Conservation (phyloP, 2,113 vertebrate species). For the Plectropomus leopardus region DNA sequence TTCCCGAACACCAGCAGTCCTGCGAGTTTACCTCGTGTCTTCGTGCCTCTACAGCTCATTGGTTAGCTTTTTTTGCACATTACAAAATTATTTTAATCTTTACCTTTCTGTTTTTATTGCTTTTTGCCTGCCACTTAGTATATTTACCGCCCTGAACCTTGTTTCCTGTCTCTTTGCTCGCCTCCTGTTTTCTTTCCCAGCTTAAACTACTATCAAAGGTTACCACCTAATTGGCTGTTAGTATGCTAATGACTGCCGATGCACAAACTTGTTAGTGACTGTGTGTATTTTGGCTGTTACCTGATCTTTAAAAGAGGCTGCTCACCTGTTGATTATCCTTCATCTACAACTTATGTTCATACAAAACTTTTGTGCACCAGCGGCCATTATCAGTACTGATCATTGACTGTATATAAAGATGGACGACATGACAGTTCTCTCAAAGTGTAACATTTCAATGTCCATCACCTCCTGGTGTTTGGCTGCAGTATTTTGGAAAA, state of each 20-base stretch:
- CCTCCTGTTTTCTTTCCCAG: not conserved
- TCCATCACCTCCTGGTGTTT: too few relatives aligned
- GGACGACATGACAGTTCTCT: too few relatives aligned
- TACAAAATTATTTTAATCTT: too few relatives aligned
- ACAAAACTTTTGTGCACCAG: not conserved
- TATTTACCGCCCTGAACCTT: not conserved
- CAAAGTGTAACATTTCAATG: too few relatives aligned
- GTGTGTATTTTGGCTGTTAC: not conserved
- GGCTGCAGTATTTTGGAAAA: too few relatives aligned
- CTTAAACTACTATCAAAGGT: not conserved
- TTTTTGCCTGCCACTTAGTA: not conserved
- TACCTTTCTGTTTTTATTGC: not conserved
- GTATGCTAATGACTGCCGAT: not conserved
- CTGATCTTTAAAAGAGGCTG: not conserved
- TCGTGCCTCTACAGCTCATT: slow-evolving; percentile 8
- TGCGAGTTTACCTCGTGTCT: not conserved
- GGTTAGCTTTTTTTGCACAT: not conserved
- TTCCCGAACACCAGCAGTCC: slow-evolving; percentile 26
- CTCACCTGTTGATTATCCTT: not conserved
- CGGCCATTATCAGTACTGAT: not conserved
- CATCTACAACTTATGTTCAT: not conserved
- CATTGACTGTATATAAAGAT: too few relatives aligned
- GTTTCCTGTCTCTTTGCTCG: not conserved
- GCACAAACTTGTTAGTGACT: not conserved
- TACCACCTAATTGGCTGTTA: not conserved